These are phyloP conservation scores for Apamea epomidion DNA, from an alignment of 2,888 invertebrate species.

Conservation along the genomic window DNA sequence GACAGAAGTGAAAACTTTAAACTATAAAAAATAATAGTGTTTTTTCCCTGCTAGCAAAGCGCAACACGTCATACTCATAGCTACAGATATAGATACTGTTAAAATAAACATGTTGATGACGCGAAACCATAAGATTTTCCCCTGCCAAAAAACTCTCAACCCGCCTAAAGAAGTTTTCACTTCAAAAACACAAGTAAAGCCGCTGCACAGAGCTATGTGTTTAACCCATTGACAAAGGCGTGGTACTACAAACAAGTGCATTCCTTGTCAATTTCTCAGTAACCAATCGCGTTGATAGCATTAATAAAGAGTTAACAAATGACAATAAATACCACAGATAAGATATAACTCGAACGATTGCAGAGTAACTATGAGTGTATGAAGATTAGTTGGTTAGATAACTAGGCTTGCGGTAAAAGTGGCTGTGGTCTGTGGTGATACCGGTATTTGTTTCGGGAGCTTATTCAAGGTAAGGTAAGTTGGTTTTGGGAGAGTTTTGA, in stretches of 20 bases:
- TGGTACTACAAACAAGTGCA: constrained; percentile 7
- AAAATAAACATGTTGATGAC: neutral
- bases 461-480: constrained; percentile 17
- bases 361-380: constrained; percentile 9
- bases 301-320: constrained; percentile 42
- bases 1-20: neutral
- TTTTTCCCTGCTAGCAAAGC: neutral
- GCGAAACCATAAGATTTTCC: neutral
- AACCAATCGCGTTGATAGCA: constrained; percentile 41
- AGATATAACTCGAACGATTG: constrained; percentile 42
- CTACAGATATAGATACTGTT: no score
- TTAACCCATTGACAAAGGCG: constrained; percentile 6
- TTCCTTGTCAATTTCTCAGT: constrained; percentile 47
- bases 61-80: neutral
- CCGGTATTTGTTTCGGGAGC: neutral
- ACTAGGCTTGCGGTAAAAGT: constrained; percentile 15
- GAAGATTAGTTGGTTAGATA: constrained; percentile 36
- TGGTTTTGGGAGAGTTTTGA: neutral
- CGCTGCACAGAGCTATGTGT: no score
- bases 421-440: constrained; percentile 21
- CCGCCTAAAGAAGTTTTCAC: neutral
- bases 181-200: neutral
- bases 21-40: neutral
- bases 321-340: constrained; percentile 45
- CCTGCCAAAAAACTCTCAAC: neutral